Conservation (phyloP, 2,888 invertebrate genomes). For the Tetramorium bicarinatum region DNA sequence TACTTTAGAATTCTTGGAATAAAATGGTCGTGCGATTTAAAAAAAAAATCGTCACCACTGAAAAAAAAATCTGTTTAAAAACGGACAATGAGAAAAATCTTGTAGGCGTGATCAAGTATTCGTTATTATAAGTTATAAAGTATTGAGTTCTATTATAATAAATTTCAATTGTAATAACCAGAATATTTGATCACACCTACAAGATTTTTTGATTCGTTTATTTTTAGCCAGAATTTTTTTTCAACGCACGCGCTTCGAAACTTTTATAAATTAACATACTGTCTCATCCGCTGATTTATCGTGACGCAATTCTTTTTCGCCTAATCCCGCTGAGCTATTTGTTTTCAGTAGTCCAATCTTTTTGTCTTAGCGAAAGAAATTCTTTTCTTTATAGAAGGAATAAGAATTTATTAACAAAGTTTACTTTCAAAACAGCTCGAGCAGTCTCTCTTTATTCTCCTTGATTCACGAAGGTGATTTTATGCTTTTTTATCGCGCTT, state of each 20-base stretch:
- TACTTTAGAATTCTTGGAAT: not conserved
- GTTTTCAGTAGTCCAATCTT: not conserved
- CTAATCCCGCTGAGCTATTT: not conserved
- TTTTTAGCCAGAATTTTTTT: no score
- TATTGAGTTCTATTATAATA: no score
- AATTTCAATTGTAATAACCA: no score
- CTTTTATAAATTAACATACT: not conserved
- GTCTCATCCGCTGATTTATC: not conserved
- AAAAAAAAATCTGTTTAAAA: no score
- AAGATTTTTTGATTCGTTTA: no score
- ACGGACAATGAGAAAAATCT: no score
- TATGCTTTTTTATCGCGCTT: constrained; percentile 12
- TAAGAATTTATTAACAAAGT: not conserved
- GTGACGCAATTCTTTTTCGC: not conserved
- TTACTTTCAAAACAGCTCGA: constrained; percentile 1
- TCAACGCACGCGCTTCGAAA: not conserved
- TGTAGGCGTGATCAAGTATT: no score
- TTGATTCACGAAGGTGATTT: not conserved
- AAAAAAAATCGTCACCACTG: not conserved
- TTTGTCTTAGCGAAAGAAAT: constrained; percentile 5
- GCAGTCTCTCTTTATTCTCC: no score
- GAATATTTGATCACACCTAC: no score
- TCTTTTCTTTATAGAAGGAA: not conserved
- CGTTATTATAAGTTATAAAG: no score
- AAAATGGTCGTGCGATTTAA: not conserved